Evolutionary conservation across 2,113 vertebrate genomes (phyloP).

Genomic region (Probosciger aterrimus): DNA sequence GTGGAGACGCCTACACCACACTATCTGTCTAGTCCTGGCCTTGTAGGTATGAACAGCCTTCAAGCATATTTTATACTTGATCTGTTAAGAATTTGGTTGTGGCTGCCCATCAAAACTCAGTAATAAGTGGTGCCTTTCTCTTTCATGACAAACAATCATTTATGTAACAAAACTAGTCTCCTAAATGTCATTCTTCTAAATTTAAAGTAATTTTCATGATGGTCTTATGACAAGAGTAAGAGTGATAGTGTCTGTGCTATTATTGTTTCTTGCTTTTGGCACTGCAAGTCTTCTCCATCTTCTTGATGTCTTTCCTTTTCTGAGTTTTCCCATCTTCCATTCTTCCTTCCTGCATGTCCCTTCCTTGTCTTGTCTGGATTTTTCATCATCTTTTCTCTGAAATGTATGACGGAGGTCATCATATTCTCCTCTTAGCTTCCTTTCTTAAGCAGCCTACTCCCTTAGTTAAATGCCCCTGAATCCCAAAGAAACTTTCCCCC

Average conservation of each 20-base stretch:
- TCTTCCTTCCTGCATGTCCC: neutral
- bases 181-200: slow-evolving; percentile 35
- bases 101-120: neutral
- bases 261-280: slow-evolving; percentile 10
- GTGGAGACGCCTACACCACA: neutral
- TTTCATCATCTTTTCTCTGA: neutral
- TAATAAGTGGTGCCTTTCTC: neutral
- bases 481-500: neutral
- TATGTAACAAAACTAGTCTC: neutral
- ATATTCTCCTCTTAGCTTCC: neutral
- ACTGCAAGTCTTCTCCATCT: neutral
- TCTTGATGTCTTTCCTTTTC: neutral
- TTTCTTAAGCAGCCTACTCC: neutral
- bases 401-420: neutral
- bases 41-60: neutral
- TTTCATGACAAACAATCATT: neutral
- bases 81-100: neutral
- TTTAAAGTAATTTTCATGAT: neutral
- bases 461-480: neutral
- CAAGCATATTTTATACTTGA: neutral
- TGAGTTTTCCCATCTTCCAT: neutral
- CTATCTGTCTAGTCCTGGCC: neutral
- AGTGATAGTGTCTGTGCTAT: neutral
- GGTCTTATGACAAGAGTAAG: neutral
- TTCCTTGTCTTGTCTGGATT: neutral